Percentiles rank a stretch among this genome's conserved stretches.
phyloP scores from a whole-genome alignment of 2,888 invertebrate species.

The Petrolisthes cinctipes region DNA sequence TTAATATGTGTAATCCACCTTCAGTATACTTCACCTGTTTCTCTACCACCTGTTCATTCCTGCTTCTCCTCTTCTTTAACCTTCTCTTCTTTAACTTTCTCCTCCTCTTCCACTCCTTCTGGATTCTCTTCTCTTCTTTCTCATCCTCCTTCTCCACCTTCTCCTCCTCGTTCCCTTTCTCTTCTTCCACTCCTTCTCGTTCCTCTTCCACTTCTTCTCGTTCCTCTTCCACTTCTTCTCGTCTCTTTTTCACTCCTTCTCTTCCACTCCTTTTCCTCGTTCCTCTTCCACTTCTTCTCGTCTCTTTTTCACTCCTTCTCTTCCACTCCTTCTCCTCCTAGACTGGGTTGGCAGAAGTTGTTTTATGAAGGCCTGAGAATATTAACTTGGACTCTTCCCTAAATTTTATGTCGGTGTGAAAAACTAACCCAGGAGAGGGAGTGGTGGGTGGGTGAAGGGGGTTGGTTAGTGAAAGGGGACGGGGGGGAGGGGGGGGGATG shows the following conservation, averaged over 20 bases:
- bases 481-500: no score
- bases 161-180: not conserved
- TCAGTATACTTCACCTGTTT: not conserved
- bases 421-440: constrained; percentile 20
- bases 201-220: constrained; percentile 6
- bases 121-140: not conserved
- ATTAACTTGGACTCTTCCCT: constrained; percentile 51
- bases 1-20: not conserved
- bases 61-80: not conserved
- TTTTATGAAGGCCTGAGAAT: constrained; percentile 54
- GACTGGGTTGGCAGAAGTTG: constrained; percentile 38
- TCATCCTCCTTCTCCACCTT: not conserved
- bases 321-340: constrained; percentile 20
- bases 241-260: not conserved
- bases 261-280: not conserved
- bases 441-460: constrained; percentile 10
- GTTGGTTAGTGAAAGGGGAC: no score
- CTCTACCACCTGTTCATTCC: not conserved
- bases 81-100: not conserved
- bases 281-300: not conserved
- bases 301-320: constrained; percentile 21
- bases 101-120: not conserved
- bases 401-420: constrained; percentile 44
- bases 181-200: not conserved
- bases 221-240: not conserved